These are phyloP conservation scores for Copidosoma floridanum DNA, from an alignment of 1,140 invertebrate genomes.

Conservation along the genomic window DNA sequence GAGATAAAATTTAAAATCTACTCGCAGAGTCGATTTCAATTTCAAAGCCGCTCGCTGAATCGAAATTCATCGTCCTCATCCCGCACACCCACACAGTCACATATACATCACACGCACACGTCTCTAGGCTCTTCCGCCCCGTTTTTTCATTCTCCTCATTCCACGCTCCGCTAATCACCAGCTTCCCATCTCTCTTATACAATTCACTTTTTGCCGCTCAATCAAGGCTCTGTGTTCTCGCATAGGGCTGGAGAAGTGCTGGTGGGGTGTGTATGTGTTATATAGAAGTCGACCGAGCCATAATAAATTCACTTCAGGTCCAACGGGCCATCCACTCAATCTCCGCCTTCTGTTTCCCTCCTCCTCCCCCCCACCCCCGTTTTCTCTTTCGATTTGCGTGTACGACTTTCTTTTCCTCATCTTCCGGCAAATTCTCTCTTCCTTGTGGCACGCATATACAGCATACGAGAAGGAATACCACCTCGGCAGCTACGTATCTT, in stretches of 20 bases:
- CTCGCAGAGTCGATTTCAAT: slow-evolving; percentile 2
- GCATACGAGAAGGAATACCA: no score
- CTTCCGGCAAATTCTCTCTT: no score
- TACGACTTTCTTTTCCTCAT: background rate
- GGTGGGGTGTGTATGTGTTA: no score
- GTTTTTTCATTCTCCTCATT: background rate
- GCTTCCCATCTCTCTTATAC: slow-evolving; percentile 17
- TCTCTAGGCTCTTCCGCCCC: background rate
- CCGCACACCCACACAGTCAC: background rate
- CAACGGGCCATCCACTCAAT: slow-evolving; percentile 17
- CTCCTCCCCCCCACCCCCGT: background rate
- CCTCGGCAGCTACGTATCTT: no score
- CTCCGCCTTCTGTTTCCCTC: background rate
- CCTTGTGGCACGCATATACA: no score
- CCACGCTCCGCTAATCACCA: slow-evolving; percentile 2
- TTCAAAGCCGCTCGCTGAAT: slow-evolving; percentile 4
- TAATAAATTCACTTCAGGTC: slow-evolving; percentile 18
- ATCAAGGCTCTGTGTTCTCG: no score
- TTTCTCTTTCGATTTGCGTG: background rate
- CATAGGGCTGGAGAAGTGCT: no score
- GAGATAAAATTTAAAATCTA: background rate
- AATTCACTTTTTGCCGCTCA: slow-evolving; percentile 13
- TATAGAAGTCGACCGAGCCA: background rate
- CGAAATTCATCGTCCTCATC: slow-evolving; percentile 7
- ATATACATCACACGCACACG: slow-evolving; percentile 21